Evolutionary conservation across 2,797 vertebrate genomes (phyloP).

Genomic region (Gymnoscopelus braueri): DNA sequence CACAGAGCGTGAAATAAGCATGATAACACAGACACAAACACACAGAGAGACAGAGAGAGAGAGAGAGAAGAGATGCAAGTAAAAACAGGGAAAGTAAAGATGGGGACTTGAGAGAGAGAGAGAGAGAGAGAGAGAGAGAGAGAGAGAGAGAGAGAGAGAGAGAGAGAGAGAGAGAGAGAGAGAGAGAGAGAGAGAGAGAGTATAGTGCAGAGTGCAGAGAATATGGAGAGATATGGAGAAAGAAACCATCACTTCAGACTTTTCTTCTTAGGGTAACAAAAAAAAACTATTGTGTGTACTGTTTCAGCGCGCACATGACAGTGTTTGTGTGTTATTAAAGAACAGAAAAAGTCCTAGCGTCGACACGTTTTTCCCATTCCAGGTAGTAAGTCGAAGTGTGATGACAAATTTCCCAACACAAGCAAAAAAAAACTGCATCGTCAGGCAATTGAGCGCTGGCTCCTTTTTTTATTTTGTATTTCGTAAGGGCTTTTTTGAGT

Average conservation of each 20-base stretch:
- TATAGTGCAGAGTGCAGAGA: conserved; percentile 2
- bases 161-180: conserved; percentile 15
- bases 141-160: conserved; percentile 12
- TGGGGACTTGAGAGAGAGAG: conserved; percentile 10
- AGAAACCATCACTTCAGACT: conserved; percentile 45
- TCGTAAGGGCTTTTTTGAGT: conserved; percentile 70
- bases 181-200: conserved; percentile 3
- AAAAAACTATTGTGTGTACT: conserved; percentile 16
- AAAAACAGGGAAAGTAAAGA: conserved; percentile 33
- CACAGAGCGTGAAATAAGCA: conserved; percentile 75
- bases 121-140: conserved; percentile 6
- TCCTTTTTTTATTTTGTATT: conserved; percentile 50
- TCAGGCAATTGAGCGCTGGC: conserved; percentile 75
- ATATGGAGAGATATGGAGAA: conserved; percentile 6
- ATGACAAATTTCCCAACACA: conserved; percentile 83
- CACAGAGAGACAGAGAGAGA: conserved; percentile 23
- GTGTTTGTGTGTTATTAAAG: conserved; percentile 73
- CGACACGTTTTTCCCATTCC: conserved; percentile 78
- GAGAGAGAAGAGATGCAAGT: conserved; percentile 8
- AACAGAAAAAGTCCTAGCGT: conserved; percentile 74
- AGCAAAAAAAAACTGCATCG: conserved; percentile 82
- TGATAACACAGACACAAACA: conserved; percentile 47
- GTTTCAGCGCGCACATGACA: conserved; percentile 32
- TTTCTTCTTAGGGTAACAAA: conserved; percentile 43
- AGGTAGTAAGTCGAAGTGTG: conserved; percentile 80